Evolutionary conservation across 2,888 invertebrate species (phyloP).

Genomic region (Lochmaea capreae): DNA sequence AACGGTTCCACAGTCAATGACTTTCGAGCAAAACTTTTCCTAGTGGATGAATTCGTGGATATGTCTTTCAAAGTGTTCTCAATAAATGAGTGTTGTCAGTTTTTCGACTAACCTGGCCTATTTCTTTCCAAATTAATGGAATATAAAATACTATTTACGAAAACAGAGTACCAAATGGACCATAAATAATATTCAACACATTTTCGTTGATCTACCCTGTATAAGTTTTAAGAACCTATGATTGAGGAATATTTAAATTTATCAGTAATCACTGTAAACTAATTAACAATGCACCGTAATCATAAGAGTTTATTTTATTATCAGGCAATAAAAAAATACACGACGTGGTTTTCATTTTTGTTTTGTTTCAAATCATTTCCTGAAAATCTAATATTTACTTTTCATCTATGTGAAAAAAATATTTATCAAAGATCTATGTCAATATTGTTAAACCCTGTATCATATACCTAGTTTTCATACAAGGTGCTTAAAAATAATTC

Average conservation of each 20-base stretch:
- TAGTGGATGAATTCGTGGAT: too few relatives aligned
- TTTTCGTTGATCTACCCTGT: neutral
- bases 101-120: too few relatives aligned
- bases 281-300: slow-evolving; percentile 64
- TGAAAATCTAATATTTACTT: slow-evolving; percentile 19
- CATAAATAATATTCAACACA: neutral
- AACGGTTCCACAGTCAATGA: too few relatives aligned
- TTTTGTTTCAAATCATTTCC: slow-evolving; percentile 23
- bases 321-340: slow-evolving; percentile 52
- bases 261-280: slow-evolving; percentile 52
- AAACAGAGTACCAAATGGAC: neutral
- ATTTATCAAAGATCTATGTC: neutral
- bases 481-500: too few relatives aligned
- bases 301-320: slow-evolving; percentile 60
- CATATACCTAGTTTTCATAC: too few relatives aligned
- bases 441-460: neutral
- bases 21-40: too few relatives aligned
- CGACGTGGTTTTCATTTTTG: neutral
- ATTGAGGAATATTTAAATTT: slow-evolving; percentile 1
- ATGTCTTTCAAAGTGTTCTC: too few relatives aligned
- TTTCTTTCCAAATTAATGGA: too few relatives aligned
- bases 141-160: neutral
- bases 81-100: too few relatives aligned
- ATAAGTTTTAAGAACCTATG: neutral
- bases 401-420: neutral